phyloP scores from a whole-genome alignment of 2,888 invertebrate genomes.

The Aleiodes testaceus region DNA sequence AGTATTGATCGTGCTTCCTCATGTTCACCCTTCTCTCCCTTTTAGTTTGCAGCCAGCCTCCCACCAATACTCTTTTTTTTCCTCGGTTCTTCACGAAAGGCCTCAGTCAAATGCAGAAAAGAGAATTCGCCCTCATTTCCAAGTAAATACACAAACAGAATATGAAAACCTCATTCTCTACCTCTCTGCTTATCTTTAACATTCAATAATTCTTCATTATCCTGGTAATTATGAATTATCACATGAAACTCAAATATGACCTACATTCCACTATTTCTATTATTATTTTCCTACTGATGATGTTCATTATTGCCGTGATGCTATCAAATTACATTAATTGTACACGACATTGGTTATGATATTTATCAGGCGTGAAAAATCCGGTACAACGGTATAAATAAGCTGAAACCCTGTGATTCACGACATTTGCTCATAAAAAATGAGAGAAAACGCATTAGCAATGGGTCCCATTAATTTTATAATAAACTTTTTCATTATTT shows the following conservation, averaged over 20 bases:
- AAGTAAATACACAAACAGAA: not conserved
- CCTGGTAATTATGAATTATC: not conserved
- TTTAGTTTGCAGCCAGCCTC: conserved; percentile 23
- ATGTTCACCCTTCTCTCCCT: conserved; percentile 27
- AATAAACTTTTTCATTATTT: not conserved
- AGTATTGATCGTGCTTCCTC: conserved; percentile 65
- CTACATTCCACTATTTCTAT: not conserved
- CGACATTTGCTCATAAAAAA: not conserved
- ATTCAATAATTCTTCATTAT: not conserved
- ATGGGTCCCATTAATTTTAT: not conserved
- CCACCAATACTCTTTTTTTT: conserved; percentile 18
- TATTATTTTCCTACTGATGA: not conserved
- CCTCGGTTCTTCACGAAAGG: not conserved
- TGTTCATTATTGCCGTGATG: not conserved
- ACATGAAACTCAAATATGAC: not conserved
- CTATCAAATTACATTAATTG: not conserved
- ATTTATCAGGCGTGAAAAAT: conserved; percentile 15
- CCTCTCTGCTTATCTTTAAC: conserved; percentile 51
- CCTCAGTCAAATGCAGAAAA: conserved; percentile 2
- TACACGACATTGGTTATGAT: not conserved
- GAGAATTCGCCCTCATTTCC: conserved; percentile 2
- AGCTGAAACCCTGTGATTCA: not conserved
- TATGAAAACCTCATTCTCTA: conserved; percentile 30
- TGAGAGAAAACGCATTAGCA: not conserved
- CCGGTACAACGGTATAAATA: conserved; percentile 17